Percentiles rank a stretch among this genome's conserved stretches.
These are phyloP conservation scores for Steinernema khuongi DNA, from an alignment of 1,140 invertebrate species.

Conservation along the genomic window DNA sequence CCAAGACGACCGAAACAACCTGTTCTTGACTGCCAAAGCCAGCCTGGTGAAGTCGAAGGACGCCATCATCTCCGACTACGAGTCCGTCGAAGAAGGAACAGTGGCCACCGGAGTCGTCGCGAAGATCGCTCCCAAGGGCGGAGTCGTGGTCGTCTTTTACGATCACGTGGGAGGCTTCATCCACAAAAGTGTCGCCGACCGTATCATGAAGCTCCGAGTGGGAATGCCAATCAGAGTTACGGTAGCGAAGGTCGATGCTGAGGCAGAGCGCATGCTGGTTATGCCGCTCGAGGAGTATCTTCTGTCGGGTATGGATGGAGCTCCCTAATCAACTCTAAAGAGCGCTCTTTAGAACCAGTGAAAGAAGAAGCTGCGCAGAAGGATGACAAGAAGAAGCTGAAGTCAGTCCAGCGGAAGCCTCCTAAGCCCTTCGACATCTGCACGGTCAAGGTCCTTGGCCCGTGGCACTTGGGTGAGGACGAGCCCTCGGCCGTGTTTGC, in stretches of 20 bases:
- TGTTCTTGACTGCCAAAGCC: slow-evolving; percentile 45
- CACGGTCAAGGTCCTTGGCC: slow-evolving; percentile 41
- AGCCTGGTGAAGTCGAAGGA: slow-evolving; percentile 32
- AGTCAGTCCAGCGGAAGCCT: background rate
- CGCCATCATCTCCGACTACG: background rate
- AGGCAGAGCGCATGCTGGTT: slow-evolving; percentile 21
- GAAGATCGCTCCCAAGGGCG: slow-evolving; percentile 29
- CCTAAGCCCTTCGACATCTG: slow-evolving; percentile 51
- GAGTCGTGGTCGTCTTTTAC: slow-evolving; percentile 25
- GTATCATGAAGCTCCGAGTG: slow-evolving; percentile 15
- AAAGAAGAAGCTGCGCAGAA: background rate
- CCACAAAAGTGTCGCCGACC: background rate
- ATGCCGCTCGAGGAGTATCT: slow-evolving; percentile 16
- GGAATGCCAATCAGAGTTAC: slow-evolving; percentile 42
- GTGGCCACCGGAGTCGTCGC: slow-evolving; percentile 21
- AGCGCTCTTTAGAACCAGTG: background rate
- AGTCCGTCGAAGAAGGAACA: slow-evolving; percentile 19
- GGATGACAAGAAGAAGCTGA: background rate
- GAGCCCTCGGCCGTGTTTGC: slow-evolving; percentile 25
- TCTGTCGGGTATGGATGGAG: background rate
- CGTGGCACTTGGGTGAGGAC: slow-evolving; percentile 37
- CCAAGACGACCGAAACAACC: slow-evolving; percentile 29
- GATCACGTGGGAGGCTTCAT: slow-evolving; percentile 30
- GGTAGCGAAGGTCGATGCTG: slow-evolving; percentile 24
- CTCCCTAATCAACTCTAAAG: background rate